Base-by-base conservation (phyloP, 1,140 invertebrate genomes). In the Leptopilina boulardi region DNA sequence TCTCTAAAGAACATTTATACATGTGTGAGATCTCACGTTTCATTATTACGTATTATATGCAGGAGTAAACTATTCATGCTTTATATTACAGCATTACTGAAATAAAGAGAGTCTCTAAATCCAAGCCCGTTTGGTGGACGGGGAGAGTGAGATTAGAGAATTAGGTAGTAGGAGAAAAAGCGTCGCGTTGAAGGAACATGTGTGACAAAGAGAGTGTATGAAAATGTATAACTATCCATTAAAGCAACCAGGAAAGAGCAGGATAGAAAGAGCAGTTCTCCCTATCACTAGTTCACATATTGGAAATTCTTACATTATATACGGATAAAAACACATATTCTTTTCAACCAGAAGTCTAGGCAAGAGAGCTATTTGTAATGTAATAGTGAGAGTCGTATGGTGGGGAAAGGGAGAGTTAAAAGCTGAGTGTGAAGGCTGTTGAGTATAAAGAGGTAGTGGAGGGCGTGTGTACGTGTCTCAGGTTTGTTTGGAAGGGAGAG, bases 1-100 rank as follows among this genome's bases (percentile, higher is more conserved):
- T 30, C 26, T 30, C 2, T 51, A 74, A 71, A 51, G 66, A 30
- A 30, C 5, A n/a, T 41, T 11, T 70, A 41, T 38, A 38, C 15
- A 47, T 21, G 3, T 74, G 70, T 11, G 15, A 42, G 42, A 38
- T 74, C 70, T 77, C 76, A 56, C 54, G 3, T 70, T 82, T 38
- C 73, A 79, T 84, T 84, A 79, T 85, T 84, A 78, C 74, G 59
- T 83, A 78, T 84, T 81, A 77, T 75, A 78, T 74, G 73, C 75
- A 66, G 47, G 77, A 74, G 42, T 38, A 38, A 30, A 56, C 23
- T 30, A 76, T 54, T 73, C n/a, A 41, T 73, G 73, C 54, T 70
- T 77, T 56, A 73, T 81, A 80, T 85, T 85, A 85, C 83, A 79
- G 79, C 76, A 84, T 83, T 83, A 76, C 79, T 71, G 51, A 54